Evolutionary conservation across 1,140 invertebrate genomes (phyloP).

Genomic region (Polypedilum vanderplanki): DNA sequence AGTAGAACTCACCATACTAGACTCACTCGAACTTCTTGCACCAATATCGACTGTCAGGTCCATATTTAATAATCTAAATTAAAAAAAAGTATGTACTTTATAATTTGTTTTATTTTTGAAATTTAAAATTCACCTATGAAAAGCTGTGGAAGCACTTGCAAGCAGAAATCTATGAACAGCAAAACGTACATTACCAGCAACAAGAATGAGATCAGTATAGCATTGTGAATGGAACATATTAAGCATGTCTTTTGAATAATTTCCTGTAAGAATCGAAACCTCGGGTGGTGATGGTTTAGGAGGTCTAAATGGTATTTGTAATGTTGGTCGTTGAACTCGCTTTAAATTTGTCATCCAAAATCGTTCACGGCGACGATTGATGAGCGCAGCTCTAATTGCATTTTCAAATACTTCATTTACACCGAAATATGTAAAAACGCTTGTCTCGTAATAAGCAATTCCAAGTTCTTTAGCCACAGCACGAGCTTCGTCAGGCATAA

Average conservation of each 20-base stretch:
- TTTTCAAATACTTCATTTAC: slow-evolving; percentile 92
- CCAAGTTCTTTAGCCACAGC: slow-evolving; percentile 82
- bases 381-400: slow-evolving; percentile 81
- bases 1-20: slow-evolving; percentile 66
- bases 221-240: slow-evolving; percentile 60
- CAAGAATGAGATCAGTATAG: slow-evolving; percentile 79
- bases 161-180: slow-evolving; percentile 75
- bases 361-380: slow-evolving; percentile 77
- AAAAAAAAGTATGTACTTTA: too few species aligned
- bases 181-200: slow-evolving; percentile 68
- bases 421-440: slow-evolving; percentile 86
- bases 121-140: slow-evolving; percentile 48
- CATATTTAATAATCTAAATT: slow-evolving; percentile 59
- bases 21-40: slow-evolving; percentile 75
- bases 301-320: slow-evolving; percentile 84
- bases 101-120: not conserved
- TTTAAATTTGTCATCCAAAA: slow-evolving; percentile 96
- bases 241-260: slow-evolving; percentile 70
- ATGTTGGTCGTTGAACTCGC: slow-evolving; percentile 79
- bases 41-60: slow-evolving; percentile 58
- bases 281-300: slow-evolving; percentile 76
- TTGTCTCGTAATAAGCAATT: slow-evolving; percentile 87
- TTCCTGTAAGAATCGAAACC: slow-evolving; percentile 60
- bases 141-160: slow-evolving; percentile 74
- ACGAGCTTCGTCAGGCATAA: slow-evolving; percentile 88